Evolutionary conservation across 2,888 invertebrate species (phyloP), one percentile per base, ranked within the genome.

Genomic region (Nomada flava): DNA sequence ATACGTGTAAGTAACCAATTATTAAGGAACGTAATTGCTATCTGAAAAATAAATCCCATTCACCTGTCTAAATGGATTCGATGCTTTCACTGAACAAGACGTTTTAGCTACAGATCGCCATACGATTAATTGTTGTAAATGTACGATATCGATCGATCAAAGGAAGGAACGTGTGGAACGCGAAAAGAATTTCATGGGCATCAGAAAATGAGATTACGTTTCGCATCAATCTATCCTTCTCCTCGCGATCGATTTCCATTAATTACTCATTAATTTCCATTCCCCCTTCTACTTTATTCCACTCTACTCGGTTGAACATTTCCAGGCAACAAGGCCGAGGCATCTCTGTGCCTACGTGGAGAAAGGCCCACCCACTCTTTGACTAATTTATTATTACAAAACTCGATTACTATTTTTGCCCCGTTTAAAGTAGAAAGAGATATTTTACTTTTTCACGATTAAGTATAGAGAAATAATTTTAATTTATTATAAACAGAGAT

Each of bases 21-120:
- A 72, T 67, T 60, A 65, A 36, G 50, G 68, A 50, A 71, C 26
- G 65, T 44, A 62, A 67, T 78, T 75, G 44, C 52, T 13, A 3
- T 9, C 7, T n/a, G 20, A 42, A 68, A 44, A 36, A 50, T 36
- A 79, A 80, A 67, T 68, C 47, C 23, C 50, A n/a, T 20, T 26
- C 29, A 44, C 52, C 72, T 20, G 44, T 36, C 47, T 44, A 55
- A 79, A 64, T 26, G 76, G 47, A 47, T 44, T 20, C 60, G 53
- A 13, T n/a, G 79, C 79, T 80, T 80, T 80, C 80, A 68, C 80
- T 15, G 20, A 79, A 70, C 60, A 20, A 36, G 20, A 26, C 52
- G 15, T 18, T 50, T 29, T 23, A 29, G 50, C 29, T 5, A n/a
- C 13, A 18, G 36, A 78, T 68, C 62, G 23, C 52, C 55, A 55